These are phyloP conservation scores for Pseudomyrmex concolor DNA, from an alignment of 1,140 invertebrate species.

Conservation along the genomic window DNA sequence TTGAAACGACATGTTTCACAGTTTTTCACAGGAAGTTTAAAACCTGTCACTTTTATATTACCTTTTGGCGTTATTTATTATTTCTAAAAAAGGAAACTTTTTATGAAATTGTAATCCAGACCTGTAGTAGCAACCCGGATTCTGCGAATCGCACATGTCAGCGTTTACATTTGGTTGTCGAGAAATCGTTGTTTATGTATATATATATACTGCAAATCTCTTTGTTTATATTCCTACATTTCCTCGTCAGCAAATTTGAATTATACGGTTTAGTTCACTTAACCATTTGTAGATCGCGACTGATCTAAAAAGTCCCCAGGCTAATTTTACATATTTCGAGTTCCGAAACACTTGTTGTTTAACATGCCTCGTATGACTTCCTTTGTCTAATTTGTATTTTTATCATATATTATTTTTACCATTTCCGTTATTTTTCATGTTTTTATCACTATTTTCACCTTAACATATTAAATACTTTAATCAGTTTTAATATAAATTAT, in stretches of 20 bases:
- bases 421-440: no score
- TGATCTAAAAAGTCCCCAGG: background rate
- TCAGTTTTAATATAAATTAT: background rate
- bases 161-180: conserved; percentile 61
- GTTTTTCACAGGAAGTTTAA: background rate
- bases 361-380: background rate
- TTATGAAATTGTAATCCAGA: conserved; percentile 8
- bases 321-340: background rate
- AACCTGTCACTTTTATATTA: background rate
- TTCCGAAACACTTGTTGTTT: background rate
- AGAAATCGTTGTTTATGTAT: conserved; percentile 67
- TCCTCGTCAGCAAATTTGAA: conserved; percentile 70
- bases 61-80: background rate
- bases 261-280: conserved; percentile 58
- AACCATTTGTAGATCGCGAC: conserved; percentile 28
- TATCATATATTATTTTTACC: background rate
- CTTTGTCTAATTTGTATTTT: background rate
- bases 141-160: conserved; percentile 48
- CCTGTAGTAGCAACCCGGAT: conserved; percentile 8
- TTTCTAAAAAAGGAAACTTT: conserved; percentile 18
- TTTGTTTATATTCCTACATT: conserved; percentile 69
- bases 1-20: no score
- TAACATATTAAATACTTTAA: background rate
- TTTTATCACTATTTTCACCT: background rate
- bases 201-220: conserved; percentile 42